Conservation (phyloP, 2,888 invertebrate genomes). For the Endomychus coccineus region DNA sequence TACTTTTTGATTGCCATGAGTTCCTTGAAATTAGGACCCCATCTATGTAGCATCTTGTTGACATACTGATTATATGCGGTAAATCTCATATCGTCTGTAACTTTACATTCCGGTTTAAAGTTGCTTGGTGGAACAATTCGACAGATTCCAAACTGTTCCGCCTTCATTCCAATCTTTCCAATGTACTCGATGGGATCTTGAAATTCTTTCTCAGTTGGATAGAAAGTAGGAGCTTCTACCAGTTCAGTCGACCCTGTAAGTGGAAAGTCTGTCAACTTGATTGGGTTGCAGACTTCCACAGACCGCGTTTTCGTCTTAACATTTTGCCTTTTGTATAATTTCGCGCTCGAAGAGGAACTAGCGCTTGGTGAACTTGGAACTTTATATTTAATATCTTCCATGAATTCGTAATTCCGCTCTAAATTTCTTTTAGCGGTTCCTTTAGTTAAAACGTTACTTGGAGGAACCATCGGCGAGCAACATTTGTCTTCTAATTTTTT, state of each 20-base stretch:
- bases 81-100: constrained; percentile 79
- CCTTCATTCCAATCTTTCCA: constrained; percentile 66
- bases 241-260: constrained; percentile 47
- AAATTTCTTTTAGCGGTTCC: constrained; percentile 13
- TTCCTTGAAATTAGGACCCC: constrained; percentile 83
- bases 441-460: constrained; percentile 18
- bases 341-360: constrained; percentile 41
- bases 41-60: constrained; percentile 76
- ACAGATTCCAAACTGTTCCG: constrained; percentile 79
- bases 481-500: too few species aligned
- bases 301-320: constrained; percentile 31
- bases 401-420: constrained; percentile 23
- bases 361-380: constrained; percentile 43
- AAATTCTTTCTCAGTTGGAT: constrained; percentile 77
- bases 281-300: constrained; percentile 32
- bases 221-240: constrained; percentile 70
- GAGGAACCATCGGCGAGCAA: constrained; percentile 11
- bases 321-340: constrained; percentile 35
- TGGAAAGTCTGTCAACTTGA: constrained; percentile 44
- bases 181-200: constrained; percentile 81
- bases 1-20: constrained; percentile 78
- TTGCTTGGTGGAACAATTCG: constrained; percentile 75
- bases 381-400: constrained; percentile 39
- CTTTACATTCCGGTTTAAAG: constrained; percentile 74
- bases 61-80: constrained; percentile 86